Evolutionary conservation across 2,797 vertebrate genomes (phyloP).

Genomic region (Ceryle rudis): DNA sequence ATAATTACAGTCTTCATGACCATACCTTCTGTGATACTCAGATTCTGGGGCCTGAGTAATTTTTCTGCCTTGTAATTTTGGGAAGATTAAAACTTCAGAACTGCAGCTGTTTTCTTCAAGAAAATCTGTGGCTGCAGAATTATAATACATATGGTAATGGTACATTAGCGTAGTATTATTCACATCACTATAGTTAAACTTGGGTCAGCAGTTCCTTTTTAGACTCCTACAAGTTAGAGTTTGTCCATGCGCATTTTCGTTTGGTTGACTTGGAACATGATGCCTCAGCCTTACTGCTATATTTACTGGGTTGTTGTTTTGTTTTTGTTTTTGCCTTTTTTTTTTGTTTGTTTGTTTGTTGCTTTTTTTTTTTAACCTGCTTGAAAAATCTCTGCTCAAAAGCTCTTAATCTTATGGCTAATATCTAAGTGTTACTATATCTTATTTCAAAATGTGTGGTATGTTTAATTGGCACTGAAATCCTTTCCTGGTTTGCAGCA

Average conservation of each 20-base stretch:
- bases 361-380: neutral
- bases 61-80: slow-evolving; percentile 57
- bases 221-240: neutral
- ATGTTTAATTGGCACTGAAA: slow-evolving; percentile 6
- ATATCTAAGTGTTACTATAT: neutral
- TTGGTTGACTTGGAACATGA: slow-evolving; percentile 36
- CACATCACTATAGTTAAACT: slow-evolving; percentile 48
- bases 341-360: neutral
- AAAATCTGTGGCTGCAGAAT: slow-evolving; percentile 17
- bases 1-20: slow-evolving; percentile 9
- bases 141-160: slow-evolving; percentile 44
- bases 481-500: neutral
- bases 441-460: neutral
- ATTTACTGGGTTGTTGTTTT: neutral
- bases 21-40: neutral
- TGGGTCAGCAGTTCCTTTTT: slow-evolving; percentile 57
- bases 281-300: neutral
- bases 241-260: neutral
- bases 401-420: neutral
- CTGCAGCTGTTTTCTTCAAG: slow-evolving; percentile 48
- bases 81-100: slow-evolving; percentile 37
- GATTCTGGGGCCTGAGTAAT: slow-evolving; percentile 16
- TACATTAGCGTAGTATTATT: slow-evolving; percentile 56
- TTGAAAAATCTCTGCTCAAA: neutral
- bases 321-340: neutral